Evolutionary conservation across 2,113 vertebrate genomes (phyloP).

Genomic region (Salvelinus sp.): DNA sequence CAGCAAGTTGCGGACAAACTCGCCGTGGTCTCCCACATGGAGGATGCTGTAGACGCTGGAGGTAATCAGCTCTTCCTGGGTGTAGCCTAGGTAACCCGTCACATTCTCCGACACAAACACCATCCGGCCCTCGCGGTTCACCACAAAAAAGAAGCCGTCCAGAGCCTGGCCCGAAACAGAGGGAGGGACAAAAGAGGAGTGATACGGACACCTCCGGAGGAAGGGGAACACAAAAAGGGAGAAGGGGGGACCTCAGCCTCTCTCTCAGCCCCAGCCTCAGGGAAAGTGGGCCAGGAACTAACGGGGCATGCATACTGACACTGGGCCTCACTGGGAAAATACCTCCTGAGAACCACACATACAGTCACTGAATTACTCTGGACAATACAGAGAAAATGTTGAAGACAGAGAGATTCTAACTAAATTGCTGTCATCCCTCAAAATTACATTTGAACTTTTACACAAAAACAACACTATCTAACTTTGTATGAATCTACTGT

Average conservation of each 20-base stretch:
- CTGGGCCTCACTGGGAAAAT: no score
- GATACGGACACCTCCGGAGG: not conserved
- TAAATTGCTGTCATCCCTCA: no score
- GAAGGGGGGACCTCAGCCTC: not conserved
- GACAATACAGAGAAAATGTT: no score
- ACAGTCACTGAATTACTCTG: no score
- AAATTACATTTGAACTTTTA: no score
- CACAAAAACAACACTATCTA: not conserved
- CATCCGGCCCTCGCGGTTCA: slow-evolving; percentile 92
- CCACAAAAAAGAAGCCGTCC: slow-evolving; percentile 94
- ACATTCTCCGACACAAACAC: slow-evolving; percentile 95
- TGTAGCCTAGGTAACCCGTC: slow-evolving; percentile 88
- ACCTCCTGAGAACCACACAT: no score
- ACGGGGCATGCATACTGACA: not conserved
- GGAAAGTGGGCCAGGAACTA: not conserved
- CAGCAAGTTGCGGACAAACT: slow-evolving; percentile 91
- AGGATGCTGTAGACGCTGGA: slow-evolving; percentile 96
- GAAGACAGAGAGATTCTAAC: no score
- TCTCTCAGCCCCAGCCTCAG: not conserved
- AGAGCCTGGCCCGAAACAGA: slow-evolving; percentile 76
- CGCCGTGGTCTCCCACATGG: slow-evolving; percentile 92
- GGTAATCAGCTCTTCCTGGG: slow-evolving; percentile 94
- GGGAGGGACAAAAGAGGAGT: not conserved
- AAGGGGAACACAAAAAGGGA: not conserved
- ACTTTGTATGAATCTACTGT: not conserved